Conservation (phyloP, 2,113 vertebrate species). For the Verasper variegatus region DNA sequence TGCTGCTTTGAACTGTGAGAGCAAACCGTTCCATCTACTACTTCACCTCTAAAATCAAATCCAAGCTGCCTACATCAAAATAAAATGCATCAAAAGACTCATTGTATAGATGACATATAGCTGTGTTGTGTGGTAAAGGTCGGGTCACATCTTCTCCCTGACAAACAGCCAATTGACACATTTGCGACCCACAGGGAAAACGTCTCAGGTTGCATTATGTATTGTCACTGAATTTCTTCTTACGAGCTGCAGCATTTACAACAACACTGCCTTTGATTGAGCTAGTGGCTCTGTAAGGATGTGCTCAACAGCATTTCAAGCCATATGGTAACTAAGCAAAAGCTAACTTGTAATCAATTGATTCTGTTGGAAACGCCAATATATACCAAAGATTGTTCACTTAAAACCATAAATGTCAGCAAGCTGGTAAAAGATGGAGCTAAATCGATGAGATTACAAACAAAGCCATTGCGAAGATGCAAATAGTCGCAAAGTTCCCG, state of each 20-base stretch:
- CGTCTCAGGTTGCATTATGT: neutral
- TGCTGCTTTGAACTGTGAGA: neutral
- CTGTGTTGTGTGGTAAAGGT: neutral
- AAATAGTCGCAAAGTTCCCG: no score
- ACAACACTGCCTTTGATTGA: neutral
- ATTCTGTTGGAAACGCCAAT: no score
- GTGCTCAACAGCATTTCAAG: neutral
- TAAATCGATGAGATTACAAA: no score
- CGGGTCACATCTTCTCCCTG: neutral
- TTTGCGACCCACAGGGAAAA: neutral
- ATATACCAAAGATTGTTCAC: neutral
- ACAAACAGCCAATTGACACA: neutral
- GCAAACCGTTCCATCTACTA: neutral
- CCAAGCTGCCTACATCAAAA: neutral
- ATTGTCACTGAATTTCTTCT: neutral
- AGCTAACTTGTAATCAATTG: no score
- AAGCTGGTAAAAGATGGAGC: no score
- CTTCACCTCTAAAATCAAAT: neutral
- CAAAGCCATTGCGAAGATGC: no score
- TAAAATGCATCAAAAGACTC: neutral
- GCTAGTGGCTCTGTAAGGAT: neutral
- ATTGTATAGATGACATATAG: neutral
- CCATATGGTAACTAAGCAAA: no score
- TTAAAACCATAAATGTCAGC: neutral
- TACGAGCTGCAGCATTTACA: neutral